Percentiles rank a stretch among this genome's conserved stretches.
Conservation (phyloP, 2,113 vertebrate genomes). For the Vulpes vulpes region DNA sequence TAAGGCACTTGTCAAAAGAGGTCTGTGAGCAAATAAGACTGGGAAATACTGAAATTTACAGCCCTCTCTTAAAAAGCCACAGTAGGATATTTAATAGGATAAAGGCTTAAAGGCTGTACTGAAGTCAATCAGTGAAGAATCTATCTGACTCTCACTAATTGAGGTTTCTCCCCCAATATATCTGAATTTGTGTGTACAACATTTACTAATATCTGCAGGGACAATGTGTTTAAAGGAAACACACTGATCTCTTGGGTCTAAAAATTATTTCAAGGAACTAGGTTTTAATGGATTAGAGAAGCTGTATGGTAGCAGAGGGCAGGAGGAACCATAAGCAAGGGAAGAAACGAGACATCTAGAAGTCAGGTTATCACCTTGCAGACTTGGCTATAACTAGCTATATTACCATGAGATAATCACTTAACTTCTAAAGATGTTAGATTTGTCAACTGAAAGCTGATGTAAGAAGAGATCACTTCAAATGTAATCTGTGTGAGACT, state of each 20-base stretch:
- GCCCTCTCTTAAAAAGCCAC: background rate
- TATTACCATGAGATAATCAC: background rate
- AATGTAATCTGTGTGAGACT: background rate
- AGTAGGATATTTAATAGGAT: background rate
- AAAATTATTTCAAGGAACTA: slow-evolving; percentile 29
- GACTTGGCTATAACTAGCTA: background rate
- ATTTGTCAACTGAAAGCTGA: slow-evolving; percentile 40
- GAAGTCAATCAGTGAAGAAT: background rate
- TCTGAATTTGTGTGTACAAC: background rate
- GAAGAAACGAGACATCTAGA: background rate
- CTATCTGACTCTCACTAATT: background rate
- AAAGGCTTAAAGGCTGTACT: background rate
- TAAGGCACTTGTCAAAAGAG: slow-evolving; percentile 28
- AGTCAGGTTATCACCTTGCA: background rate
- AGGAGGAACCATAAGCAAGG: background rate
- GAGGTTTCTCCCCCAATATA: background rate
- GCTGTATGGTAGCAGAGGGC: background rate
- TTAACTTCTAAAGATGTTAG: slow-evolving; percentile 50
- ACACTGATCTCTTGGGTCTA: background rate
- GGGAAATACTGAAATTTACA: slow-evolving; percentile 43
- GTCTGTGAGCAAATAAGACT: slow-evolving; percentile 28
- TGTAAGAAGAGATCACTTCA: slow-evolving; percentile 2
- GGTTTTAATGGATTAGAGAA: background rate
- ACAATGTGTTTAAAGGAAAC: slow-evolving; percentile 47
- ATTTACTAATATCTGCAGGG: slow-evolving; percentile 37